Percentiles rank a stretch among this genome's conserved stretches.
These are phyloP conservation scores for Archaeoteleia sp. DNA, from an alignment of 2,888 invertebrate species.

Conservation along the genomic window DNA sequence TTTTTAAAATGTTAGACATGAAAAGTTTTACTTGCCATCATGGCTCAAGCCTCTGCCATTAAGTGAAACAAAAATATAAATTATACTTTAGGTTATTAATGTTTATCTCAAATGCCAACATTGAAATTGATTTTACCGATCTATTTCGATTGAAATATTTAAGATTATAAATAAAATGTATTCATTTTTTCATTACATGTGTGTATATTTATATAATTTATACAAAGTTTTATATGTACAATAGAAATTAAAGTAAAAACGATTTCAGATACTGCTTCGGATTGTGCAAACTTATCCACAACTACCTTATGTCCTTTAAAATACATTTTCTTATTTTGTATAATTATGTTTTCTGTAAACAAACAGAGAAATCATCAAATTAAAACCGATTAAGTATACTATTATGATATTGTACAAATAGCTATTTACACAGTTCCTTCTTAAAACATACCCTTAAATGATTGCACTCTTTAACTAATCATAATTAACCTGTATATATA, in stretches of 20 bases:
- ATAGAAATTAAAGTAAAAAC: conserved; percentile 8
- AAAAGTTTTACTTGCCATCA: too few species aligned
- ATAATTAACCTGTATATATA: too few species aligned
- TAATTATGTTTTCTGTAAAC: conserved; percentile 3
- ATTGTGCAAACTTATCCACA: conserved; percentile 13
- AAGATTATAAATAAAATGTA: too few species aligned
- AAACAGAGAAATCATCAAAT: not conserved
- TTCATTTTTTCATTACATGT: conserved; percentile 8
- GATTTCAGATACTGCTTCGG: not conserved
- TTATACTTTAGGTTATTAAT: too few species aligned
- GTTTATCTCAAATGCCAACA: too few species aligned
- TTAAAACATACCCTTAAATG: conserved; percentile 1
- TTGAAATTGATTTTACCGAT: too few species aligned
- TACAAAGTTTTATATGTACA: conserved; percentile 28
- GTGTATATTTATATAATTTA: conserved; percentile 28
- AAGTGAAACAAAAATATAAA: too few species aligned
- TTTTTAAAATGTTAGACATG: too few species aligned
- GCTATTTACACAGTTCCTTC: conserved; percentile 7
- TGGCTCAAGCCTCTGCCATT: too few species aligned
- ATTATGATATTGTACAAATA: conserved; percentile 8
- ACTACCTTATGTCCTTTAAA: conserved; percentile 9
- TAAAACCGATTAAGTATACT: not conserved
- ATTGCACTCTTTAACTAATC: not conserved
- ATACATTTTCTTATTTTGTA: too few species aligned
- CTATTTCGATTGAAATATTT: too few species aligned